Evolutionary conservation across 2,797 vertebrate genomes (phyloP), one percentile per base, ranked within the genome.

Genomic region (Cyprinella venusta): DNA sequence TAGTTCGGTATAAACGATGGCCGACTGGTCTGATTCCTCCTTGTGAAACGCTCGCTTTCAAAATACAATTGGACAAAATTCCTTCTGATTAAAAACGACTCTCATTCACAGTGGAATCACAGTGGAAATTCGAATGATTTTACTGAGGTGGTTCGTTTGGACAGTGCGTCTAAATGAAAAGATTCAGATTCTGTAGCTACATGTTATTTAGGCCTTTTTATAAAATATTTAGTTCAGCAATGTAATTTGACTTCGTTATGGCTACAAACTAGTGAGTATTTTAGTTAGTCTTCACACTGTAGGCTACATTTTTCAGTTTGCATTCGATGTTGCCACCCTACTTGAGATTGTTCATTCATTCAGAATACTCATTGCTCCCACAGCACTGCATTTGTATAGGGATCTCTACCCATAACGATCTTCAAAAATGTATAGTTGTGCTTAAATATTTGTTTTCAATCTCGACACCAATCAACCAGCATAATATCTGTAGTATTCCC

Each of bases 381-480:
- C 56, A 33, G 10, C 16, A 33, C 8, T 21, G 48, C 30, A 36
- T 52, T 56, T 56, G 21, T 42, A 26, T 30, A 75, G 1, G 8
- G 15, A 21, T 15, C 15, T 68, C 33, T 33, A 64, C 12, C n/a
- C 36, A 26, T 15, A 79, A 12, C 3, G 26, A 45, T 40, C 61
- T 21, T 8, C 48, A 54, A 79, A 79, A 40, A 16, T 0, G 1
- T 45, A 7, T 75, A 38, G 12, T 24, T 24, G 18, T 21, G 52
- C 24, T 59, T 61, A 56, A 21, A 56, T 13, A n/a, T 10, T 69
- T 48, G n/a, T 70, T 70, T 56, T 26, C 71, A 67, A 80, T 76
- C 72, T 72, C 38, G 36, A 52, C 71, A 83, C 76, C 72, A 77
- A 85, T 82, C 65, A 69, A 56, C 52, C 54, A 68, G 54, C 42